Percentiles rank a stretch among this genome's conserved stretches.
These are phyloP conservation scores for Kryphioiulus occultus DNA, from an alignment of 2,888 invertebrate genomes.

Conservation along the genomic window DNA sequence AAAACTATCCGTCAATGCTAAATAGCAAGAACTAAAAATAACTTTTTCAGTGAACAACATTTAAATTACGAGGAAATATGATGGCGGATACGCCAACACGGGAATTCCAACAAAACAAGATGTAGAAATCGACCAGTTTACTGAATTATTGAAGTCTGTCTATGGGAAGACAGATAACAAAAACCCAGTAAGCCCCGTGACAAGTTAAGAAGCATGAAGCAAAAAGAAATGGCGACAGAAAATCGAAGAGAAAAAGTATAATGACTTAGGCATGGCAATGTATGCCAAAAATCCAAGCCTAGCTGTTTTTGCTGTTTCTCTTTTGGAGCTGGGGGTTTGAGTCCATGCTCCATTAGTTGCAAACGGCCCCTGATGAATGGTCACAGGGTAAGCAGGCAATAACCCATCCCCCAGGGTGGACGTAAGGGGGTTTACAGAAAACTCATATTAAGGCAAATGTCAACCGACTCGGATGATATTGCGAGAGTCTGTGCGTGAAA, in stretches of 20 bases:
- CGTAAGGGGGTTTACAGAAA: not conserved
- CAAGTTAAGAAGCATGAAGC: slow-evolving; percentile 28
- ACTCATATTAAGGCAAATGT: slow-evolving; percentile 48
- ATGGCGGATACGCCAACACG: not conserved
- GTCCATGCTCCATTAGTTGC: slow-evolving; percentile 39
- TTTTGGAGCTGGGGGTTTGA: not conserved
- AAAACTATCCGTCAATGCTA: no score
- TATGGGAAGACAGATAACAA: slow-evolving; percentile 37
- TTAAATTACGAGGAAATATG: not conserved
- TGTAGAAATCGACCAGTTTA: slow-evolving; percentile 18
- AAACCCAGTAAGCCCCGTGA: slow-evolving; percentile 29
- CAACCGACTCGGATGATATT: slow-evolving; percentile 21
- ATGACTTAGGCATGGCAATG: slow-evolving; percentile 32
- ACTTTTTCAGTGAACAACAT: not conserved
- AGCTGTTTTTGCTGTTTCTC: not conserved
- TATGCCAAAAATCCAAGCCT: slow-evolving; percentile 15
- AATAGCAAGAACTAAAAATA: no score
- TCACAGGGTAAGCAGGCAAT: slow-evolving; percentile 33
- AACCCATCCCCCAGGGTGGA: not conserved
- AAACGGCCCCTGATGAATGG: slow-evolving; percentile 45
- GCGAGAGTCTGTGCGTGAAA: slow-evolving; percentile 14
- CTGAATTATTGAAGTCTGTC: slow-evolving; percentile 36
- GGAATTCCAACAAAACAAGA: not conserved
- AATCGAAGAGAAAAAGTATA: slow-evolving; percentile 25
- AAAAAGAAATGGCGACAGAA: slow-evolving; percentile 13